Base-by-base conservation (phyloP, 2,113 vertebrate species). In the Brienomyrus longianalis region DNA sequence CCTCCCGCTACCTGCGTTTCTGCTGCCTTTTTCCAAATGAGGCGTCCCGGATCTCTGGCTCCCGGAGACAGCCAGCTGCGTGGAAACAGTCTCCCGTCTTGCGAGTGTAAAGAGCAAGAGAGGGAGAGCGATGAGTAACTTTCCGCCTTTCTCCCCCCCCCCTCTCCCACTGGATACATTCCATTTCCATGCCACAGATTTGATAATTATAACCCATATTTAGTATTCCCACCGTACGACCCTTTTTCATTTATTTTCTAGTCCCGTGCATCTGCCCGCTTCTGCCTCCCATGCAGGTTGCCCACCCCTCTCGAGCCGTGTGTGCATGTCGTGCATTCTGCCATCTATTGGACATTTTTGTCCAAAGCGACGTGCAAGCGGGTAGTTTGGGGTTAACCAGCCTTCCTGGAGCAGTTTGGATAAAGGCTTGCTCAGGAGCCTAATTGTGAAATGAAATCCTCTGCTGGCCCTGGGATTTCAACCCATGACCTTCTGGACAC, bases 301-400 rank as follows among this genome's bases (percentile, higher is more conserved):
- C 17, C n/a, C 92, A 94, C 93, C 90, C 91, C 91, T 94, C 92
- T 91, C 27, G 70, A 23, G n/a, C 80, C 43, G 10, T 27, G 43
- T 45, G 19, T 35, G n/a, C 23, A 1, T 70, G 27, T 31, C 9
- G 9, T 19, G 59, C 52, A 74, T 21, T 45, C 21, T 88, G 59
- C 11, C 62, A 1, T 31, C 43, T 23, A 43, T 74, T 23, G 3
- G 23, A 31, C 27, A 27, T 27, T 70, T 70, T 70, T 6, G 10
- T 87, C 51, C 35, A 45, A 56, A 6, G 86, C 2, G 31, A 31
- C 3, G 8, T 35, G 27, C 4, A 10, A 35, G 56, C 21, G 19
- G 43, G 17, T 5, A 11, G 31, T 70, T 43, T 23, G 23, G 56
- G 17, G 51, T n/a, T 31, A 31, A 11, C 10, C n/a, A 31, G 62